A percentile compares a stretch with the other conserved stretches of the same genome.
Conservation (phyloP, 2,797 vertebrate species). For the Ataeniobius toweri region DNA sequence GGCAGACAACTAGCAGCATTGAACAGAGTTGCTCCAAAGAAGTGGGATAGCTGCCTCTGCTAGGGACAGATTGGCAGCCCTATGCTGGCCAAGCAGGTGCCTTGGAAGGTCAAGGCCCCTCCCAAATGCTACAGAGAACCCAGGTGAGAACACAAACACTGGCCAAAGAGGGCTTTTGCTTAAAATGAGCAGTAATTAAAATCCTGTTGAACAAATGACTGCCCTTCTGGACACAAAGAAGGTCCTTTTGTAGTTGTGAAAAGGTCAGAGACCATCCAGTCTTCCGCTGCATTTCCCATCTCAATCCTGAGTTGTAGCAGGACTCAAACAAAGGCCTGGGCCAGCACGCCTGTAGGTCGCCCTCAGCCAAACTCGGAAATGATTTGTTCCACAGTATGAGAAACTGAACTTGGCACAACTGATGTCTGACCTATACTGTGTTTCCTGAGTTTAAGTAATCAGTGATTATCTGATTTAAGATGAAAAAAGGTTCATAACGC, state of each 20-base stretch:
- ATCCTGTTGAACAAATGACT: conserved; percentile 68
- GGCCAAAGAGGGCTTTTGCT: conserved; percentile 57
- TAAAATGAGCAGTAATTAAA: conserved; percentile 71
- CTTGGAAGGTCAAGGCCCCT: conserved; percentile 80
- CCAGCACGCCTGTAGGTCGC: conserved; percentile 43
- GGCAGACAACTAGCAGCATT: conserved; percentile 86
- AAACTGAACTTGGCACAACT: conserved; percentile 68
- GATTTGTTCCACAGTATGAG: conserved; percentile 69
- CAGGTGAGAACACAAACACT: conserved; percentile 69
- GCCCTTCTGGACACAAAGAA: conserved; percentile 62
- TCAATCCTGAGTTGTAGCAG: conserved; percentile 61
- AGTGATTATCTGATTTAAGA: conserved; percentile 81
- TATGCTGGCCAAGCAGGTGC: conserved; percentile 81
- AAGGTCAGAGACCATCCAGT: conserved; percentile 66
- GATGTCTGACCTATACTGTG: conserved; percentile 73
- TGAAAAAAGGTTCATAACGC: conserved; percentile 65
- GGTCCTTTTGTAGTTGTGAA: conserved; percentile 69
- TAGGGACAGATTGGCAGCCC: conserved; percentile 84
- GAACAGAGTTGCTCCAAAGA: conserved; percentile 79
- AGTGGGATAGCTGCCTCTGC: conserved; percentile 58
- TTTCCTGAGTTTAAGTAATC: conserved; percentile 81
- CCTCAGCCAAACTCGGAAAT: conserved; percentile 56
- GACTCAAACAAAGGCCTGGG: conserved; percentile 40
- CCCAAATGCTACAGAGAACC: conserved; percentile 64
- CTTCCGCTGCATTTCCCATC: conserved; percentile 59